Percentiles rank a stretch among this genome's conserved stretches.
Evolutionary conservation across 2,113 vertebrate genomes (phyloP).

Genomic region (Cyphomyrus discorhynchus): DNA sequence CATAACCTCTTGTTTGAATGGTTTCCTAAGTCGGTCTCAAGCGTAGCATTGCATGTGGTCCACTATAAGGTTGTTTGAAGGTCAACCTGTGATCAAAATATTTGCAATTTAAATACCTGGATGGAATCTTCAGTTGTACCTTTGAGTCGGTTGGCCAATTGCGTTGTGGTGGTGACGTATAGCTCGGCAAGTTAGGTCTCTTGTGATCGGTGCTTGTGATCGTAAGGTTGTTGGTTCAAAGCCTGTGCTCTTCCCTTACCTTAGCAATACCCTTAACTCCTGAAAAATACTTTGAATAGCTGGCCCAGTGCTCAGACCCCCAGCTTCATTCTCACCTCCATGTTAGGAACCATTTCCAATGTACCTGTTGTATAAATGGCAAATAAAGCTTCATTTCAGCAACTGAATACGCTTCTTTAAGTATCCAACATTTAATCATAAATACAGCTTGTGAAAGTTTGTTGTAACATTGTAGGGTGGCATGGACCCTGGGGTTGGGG

Average conservation of each 20-base stretch:
- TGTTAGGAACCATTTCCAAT: not conserved
- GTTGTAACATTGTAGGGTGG: not conserved
- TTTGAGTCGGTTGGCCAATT: not conserved
- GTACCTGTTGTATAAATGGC: not conserved
- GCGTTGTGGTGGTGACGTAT: not conserved
- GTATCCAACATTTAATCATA: not conserved
- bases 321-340: not conserved
- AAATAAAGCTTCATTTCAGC: not conserved
- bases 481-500: not conserved
- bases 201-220: not conserved
- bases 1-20: not conserved
- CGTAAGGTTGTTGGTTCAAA: not conserved
- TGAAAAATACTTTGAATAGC: no score
- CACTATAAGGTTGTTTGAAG: not conserved
- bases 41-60: not conserved
- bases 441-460: no score
- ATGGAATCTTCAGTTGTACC: not conserved
- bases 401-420: not conserved
- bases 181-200: not conserved
- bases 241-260: not conserved
- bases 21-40: not conserved
- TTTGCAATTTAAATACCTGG: not conserved
- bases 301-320: not conserved
- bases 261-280: no score
- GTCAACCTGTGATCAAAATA: not conserved